phyloP scores from a whole-genome alignment of 2,113 vertebrate species.

The Phaethornis superciliosus region DNA sequence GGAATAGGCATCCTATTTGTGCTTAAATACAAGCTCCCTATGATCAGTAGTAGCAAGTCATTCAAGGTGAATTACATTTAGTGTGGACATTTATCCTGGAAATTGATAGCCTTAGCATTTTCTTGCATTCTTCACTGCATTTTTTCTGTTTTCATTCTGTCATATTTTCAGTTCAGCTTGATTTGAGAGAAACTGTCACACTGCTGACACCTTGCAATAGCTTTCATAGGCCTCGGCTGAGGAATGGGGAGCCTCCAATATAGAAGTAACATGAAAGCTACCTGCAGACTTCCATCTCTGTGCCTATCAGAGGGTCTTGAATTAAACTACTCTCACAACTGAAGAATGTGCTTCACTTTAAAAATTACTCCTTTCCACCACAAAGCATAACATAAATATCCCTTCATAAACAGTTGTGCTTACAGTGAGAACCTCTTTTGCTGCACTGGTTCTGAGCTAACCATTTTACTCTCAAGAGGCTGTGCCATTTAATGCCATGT shows the following conservation, averaged over 20 bases:
- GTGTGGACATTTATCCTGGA: neutral
- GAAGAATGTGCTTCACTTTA: neutral
- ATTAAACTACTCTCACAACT: neutral
- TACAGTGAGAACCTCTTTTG: neutral
- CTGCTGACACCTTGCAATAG: neutral
- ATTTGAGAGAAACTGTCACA: neutral
- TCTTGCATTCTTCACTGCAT: neutral
- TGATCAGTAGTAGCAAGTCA: neutral
- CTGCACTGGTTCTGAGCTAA: neutral
- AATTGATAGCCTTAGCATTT: neutral
- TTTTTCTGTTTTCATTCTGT: neutral
- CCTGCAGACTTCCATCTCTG: neutral
- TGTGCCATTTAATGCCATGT: neutral
- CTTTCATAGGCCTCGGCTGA: neutral
- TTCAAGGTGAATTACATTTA: neutral
- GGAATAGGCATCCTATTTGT: neutral
- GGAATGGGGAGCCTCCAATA: neutral
- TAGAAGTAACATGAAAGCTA: neutral
- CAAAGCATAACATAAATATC: neutral
- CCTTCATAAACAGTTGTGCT: neutral
- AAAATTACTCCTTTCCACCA: neutral
- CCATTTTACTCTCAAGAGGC: neutral
- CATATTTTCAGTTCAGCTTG: neutral
- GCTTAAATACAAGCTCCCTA: neutral
- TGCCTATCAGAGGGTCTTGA: neutral